These are phyloP conservation scores for Meloidogyne chitwoodi DNA, from an alignment of 1,140 invertebrate genomes.

Conservation along the genomic window DNA sequence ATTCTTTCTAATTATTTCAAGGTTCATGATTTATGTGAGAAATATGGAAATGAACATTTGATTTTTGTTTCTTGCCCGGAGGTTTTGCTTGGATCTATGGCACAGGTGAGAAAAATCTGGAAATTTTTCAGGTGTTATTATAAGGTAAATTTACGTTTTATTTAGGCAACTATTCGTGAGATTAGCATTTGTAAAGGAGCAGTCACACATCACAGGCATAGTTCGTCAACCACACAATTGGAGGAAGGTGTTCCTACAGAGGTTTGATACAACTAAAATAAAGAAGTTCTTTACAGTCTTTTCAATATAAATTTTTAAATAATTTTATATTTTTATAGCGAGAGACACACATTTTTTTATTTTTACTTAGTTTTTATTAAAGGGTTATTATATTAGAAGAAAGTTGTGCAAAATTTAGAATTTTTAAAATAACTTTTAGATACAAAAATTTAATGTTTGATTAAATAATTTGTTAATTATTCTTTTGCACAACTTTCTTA, in stretches of 20 bases:
- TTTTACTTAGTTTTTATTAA: background rate
- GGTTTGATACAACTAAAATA: background rate
- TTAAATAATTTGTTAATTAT: background rate
- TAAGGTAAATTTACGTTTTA: background rate
- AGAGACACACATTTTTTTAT: background rate
- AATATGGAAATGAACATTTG: slow-evolving; percentile 45
- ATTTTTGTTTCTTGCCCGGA: slow-evolving; percentile 58
- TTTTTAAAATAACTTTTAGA: background rate
- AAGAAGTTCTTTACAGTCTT: background rate
- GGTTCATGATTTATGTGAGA: slow-evolving; percentile 46
- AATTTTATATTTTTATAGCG: background rate
- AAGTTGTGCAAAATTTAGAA: background rate
- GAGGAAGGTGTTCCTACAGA: slow-evolving; percentile 4
- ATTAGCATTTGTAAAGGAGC: slow-evolving; percentile 36
- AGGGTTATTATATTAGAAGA: background rate
- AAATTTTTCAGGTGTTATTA: too few species aligned
- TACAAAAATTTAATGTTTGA: background rate
- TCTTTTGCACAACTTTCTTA: background rate
- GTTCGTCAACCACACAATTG: slow-evolving; percentile 5
- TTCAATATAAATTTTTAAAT: background rate
- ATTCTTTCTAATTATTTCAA: slow-evolving; percentile 15
- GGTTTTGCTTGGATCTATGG: slow-evolving; percentile 57
- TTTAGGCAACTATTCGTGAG: slow-evolving; percentile 41
- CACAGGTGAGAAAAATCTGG: slow-evolving; percentile 30
- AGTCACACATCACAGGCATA: slow-evolving; percentile 1